phyloP scores from a whole-genome alignment of 2,113 vertebrate species.

The Grammomys dolichurus region DNA sequence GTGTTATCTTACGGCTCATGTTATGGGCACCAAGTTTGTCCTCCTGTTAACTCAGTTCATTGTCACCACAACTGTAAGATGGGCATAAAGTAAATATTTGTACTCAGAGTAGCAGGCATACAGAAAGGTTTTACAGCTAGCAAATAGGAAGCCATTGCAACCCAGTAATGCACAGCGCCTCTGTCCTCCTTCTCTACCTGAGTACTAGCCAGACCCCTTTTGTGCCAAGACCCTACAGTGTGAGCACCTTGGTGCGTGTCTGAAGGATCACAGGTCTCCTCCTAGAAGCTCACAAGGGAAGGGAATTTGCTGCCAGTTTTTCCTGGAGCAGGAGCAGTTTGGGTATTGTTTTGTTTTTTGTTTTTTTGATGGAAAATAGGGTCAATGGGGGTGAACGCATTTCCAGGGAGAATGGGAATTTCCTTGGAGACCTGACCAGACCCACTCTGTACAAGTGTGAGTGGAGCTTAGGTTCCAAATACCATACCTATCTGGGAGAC shows the following conservation, averaged over 20 bases:
- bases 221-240: not conserved
- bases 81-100: not conserved
- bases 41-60: not conserved
- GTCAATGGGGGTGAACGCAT: not conserved
- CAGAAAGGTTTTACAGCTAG: not conserved
- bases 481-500: not conserved
- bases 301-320: not conserved
- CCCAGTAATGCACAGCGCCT: not conserved
- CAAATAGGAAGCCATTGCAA: not conserved
- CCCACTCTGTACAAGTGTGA: not conserved
- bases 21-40: not conserved
- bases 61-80: not conserved
- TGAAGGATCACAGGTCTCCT: not conserved
- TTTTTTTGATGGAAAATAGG: not conserved
- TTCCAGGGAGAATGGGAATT: not conserved
- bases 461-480: not conserved
- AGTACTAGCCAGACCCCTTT: too few relatives aligned
- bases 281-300: too few relatives aligned
- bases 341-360: not conserved
- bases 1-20: too few relatives aligned
- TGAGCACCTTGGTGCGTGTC: not conserved
- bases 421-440: not conserved
- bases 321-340: not conserved
- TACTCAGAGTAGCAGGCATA: not conserved
- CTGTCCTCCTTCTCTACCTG: not conserved